Conservation (phyloP, 1,140 invertebrate genomes). For the Holotrichia oblita region DNA sequence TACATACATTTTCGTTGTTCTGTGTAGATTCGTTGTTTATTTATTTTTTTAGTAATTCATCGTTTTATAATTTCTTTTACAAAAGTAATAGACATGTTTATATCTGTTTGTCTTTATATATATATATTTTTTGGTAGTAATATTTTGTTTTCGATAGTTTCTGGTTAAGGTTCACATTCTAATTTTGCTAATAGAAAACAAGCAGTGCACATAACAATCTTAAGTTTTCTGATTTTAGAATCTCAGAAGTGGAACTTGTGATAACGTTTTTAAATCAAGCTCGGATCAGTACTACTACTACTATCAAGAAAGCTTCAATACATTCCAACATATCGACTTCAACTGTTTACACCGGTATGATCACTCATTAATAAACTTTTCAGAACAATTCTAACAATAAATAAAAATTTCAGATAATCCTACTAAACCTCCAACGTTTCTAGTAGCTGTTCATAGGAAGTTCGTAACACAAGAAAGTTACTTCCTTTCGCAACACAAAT, state of each 20-base stretch:
- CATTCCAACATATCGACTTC: slow-evolving; percentile 48
- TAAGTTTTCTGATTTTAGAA: slow-evolving; percentile 13
- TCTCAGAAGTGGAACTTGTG: slow-evolving; percentile 28
- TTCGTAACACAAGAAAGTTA: slow-evolving; percentile 83
- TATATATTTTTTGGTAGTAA: background rate
- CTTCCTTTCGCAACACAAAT: slow-evolving; percentile 85
- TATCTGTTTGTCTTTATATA: background rate
- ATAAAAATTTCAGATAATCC: slow-evolving; percentile 44
- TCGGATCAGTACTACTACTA: background rate
- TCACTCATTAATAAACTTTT: background rate
- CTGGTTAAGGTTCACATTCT: slow-evolving; percentile 8
- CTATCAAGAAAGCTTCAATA: slow-evolving; percentile 52
- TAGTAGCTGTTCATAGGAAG: slow-evolving; percentile 82
- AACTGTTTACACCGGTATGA: slow-evolving; percentile 33
- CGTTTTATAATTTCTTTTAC: background rate
- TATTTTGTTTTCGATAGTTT: background rate
- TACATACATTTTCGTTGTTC: background rate
- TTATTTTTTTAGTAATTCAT: background rate
- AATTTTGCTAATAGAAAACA: background rate
- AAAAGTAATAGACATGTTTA: background rate
- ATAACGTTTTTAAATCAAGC: slow-evolving; percentile 22
- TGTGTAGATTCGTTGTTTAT: background rate
- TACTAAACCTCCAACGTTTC: slow-evolving; percentile 62
- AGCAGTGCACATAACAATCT: background rate
- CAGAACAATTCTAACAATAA: background rate